phyloP scores from a whole-genome alignment of 2,888 invertebrate species.

The Caenorhabditis sp. region DNA sequence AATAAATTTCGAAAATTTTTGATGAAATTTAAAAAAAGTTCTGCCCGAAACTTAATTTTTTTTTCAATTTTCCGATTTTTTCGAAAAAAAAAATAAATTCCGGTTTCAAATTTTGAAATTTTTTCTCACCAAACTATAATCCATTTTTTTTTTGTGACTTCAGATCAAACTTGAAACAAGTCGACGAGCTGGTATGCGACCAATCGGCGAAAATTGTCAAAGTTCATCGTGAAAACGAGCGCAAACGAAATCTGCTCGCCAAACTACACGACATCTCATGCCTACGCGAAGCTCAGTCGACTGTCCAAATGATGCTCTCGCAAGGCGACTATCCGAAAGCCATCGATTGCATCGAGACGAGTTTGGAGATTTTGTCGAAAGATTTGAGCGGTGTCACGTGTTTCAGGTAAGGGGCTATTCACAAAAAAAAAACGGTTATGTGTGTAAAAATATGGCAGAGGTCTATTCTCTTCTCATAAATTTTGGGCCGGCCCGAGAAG shows the following conservation, averaged over 20 bases:
- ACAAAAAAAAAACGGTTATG: too few species aligned
- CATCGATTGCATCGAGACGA: constrained; percentile 91
- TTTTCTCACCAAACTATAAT: too few species aligned
- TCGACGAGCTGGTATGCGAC: constrained; percentile 47
- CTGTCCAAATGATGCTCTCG: constrained; percentile 89
- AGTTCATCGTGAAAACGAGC: constrained; percentile 55
- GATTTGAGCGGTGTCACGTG: constrained; percentile 91
- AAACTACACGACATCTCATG: constrained; percentile 64
- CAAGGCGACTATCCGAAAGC: constrained; percentile 93
- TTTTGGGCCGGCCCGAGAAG: too few species aligned
- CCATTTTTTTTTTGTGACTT: too few species aligned
- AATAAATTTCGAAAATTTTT: too few species aligned
- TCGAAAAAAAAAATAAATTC: too few species aligned
- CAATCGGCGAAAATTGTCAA: constrained; percentile 53
- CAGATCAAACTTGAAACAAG: constrained; percentile 46
- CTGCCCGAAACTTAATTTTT: too few species aligned
- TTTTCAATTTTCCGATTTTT: too few species aligned
- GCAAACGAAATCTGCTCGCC: constrained; percentile 53
- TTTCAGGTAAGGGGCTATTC: constrained; percentile 81
- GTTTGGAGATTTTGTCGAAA: constrained; percentile 83
- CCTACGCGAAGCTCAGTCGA: constrained; percentile 87
- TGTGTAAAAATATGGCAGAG: background rate
- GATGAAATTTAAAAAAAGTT: too few species aligned
- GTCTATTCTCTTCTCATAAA: too few species aligned
- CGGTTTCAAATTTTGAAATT: too few species aligned